Percentiles rank a stretch among this genome's conserved stretches.
These are phyloP conservation scores for Dryadula phaetusa DNA, from an alignment of 2,888 invertebrate genomes.

Conservation along the genomic window DNA sequence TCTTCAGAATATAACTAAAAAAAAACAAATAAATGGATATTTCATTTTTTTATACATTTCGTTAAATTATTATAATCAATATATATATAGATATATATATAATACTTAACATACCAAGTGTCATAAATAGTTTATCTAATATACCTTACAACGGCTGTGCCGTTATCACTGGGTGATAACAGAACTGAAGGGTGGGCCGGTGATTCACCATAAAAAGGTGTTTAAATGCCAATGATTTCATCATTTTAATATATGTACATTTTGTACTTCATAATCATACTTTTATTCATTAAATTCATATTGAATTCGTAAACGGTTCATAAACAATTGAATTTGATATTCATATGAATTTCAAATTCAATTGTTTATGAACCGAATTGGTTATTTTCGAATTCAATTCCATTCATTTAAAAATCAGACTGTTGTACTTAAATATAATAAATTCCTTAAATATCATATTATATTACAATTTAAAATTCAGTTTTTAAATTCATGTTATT, in stretches of 20 bases:
- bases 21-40: neutral
- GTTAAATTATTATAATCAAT: neutral
- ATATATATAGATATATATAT: too few relatives aligned
- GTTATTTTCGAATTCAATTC: too few relatives aligned
- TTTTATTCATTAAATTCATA: too few relatives aligned
- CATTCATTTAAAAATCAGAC: too few relatives aligned
- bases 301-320: too few relatives aligned
- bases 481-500: too few relatives aligned
- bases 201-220: constrained; percentile 5
- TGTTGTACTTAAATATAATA: too few relatives aligned
- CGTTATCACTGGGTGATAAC: constrained; percentile 12
- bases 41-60: neutral
- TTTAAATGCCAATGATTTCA: constrained; percentile 9
- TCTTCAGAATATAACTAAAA: neutral
- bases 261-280: neutral
- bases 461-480: too few relatives aligned
- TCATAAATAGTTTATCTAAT: constrained; percentile 10
- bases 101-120: neutral
- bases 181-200: constrained; percentile 15
- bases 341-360: too few relatives aligned
- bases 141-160: constrained; percentile 13
- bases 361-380: too few relatives aligned
- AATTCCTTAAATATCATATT: too few relatives aligned
- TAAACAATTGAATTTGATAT: too few relatives aligned
- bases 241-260: neutral